Percentiles rank a stretch among this genome's conserved stretches.
phyloP scores from a whole-genome alignment of 2,888 invertebrate genomes.

The Phoenoteleia sp. region DNA sequence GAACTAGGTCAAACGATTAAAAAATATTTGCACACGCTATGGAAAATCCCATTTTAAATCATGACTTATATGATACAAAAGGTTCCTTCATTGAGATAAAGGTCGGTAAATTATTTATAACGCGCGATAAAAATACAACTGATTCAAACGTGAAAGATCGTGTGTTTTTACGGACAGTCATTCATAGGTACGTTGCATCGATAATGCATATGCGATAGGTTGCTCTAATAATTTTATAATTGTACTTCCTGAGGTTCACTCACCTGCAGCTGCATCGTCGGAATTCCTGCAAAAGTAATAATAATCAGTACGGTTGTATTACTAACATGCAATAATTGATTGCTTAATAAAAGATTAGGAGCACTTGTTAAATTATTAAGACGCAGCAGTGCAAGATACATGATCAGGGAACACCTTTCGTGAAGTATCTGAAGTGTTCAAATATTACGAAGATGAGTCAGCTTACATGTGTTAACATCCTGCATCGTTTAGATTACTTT shows the following conservation, averaged over 20 bases:
- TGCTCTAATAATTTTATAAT: not conserved
- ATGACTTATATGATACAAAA: conserved; percentile 52
- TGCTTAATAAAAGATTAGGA: conserved; percentile 58
- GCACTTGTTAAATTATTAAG: not conserved
- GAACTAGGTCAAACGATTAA: conserved; percentile 61
- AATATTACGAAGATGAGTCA: conserved; percentile 77
- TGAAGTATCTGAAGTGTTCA: conserved; percentile 71
- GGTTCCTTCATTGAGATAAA: conserved; percentile 56
- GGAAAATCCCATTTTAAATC: conserved; percentile 57
- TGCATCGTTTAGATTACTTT: not conserved
- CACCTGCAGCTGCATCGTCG: conserved; percentile 44
- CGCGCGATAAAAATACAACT: conserved; percentile 30
- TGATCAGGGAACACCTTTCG: conserved; percentile 36
- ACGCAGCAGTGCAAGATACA: conserved; percentile 49
- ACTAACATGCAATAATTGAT: not conserved
- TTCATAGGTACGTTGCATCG: not conserved
- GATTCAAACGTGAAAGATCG: not conserved
- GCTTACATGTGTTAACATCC: conserved; percentile 67
- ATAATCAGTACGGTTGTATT: not conserved
- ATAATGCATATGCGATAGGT: not conserved
- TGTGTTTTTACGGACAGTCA: not conserved
- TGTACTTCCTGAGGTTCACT: too few species aligned
- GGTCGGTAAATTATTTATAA: conserved; percentile 64
- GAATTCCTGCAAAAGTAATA: conserved; percentile 61
- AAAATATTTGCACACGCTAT: conserved; percentile 50